A percentile compares a stretch with the other conserved stretches of the same genome.
Evolutionary conservation across 2,113 vertebrate genomes (phyloP).

Genomic region (Ictidomys tridecemlineatus): DNA sequence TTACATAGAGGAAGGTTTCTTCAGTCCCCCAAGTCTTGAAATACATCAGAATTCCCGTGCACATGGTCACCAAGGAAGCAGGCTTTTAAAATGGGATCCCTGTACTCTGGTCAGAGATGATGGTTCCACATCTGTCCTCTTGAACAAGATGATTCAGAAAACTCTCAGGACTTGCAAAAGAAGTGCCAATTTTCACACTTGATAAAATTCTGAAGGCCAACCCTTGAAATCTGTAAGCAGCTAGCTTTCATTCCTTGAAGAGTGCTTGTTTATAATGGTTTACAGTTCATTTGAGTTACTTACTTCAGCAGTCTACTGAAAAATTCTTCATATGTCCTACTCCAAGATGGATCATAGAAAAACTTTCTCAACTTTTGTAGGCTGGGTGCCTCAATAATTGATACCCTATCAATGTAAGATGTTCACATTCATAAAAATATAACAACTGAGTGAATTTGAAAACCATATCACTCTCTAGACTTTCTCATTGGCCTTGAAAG

Average conservation of each 20-base stretch:
- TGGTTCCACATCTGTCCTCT: background rate
- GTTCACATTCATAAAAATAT: background rate
- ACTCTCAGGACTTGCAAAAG: background rate
- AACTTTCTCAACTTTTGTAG: background rate
- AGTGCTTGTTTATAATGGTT: background rate
- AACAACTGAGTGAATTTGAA: background rate
- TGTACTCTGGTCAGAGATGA: background rate
- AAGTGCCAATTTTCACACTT: background rate
- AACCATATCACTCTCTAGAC: background rate
- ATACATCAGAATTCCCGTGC: background rate
- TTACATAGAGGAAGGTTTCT: background rate
- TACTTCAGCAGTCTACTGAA: background rate
- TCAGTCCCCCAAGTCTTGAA: rapidly evolving
- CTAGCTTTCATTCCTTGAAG: background rate
- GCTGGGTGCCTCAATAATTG: background rate
- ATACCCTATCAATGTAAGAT: background rate
- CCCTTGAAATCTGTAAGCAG: background rate
- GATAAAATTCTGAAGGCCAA: background rate
- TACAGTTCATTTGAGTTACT: background rate
- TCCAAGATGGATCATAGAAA: background rate
- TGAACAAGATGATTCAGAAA: background rate
- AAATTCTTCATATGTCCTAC: background rate
- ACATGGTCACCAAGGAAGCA: background rate
- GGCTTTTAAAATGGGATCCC: background rate
- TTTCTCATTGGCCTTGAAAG: background rate